Evolutionary conservation across 2,888 invertebrate species (phyloP).

Genomic region (Torymus texanus): DNA sequence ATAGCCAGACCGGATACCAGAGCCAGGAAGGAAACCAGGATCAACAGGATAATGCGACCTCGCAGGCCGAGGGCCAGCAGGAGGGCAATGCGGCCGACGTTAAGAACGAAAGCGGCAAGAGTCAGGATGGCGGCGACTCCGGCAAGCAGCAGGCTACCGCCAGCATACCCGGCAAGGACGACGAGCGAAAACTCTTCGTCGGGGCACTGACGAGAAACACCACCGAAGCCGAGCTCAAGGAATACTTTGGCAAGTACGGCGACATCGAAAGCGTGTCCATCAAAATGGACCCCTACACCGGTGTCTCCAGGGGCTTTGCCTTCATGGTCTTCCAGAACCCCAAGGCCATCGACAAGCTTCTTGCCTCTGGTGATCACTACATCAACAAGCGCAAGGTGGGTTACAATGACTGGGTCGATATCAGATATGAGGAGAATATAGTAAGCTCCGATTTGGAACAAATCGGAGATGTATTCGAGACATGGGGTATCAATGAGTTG

Average conservation of each 20-base stretch:
- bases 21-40: conserved; percentile 44
- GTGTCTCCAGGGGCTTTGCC: conserved; percentile 81
- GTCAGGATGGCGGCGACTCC: conserved; percentile 54
- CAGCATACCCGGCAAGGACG: conserved; percentile 75
- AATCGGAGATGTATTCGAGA: too few relatives aligned
- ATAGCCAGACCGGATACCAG: conserved; percentile 35
- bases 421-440: conserved; percentile 3
- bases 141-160: conserved; percentile 71
- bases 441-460: not conserved
- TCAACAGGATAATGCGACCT: conserved; percentile 2
- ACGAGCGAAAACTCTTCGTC: conserved; percentile 81
- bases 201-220: conserved; percentile 81
- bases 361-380: conserved; percentile 78
- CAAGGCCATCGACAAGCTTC: conserved; percentile 77
- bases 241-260: conserved; percentile 81
- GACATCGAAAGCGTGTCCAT: conserved; percentile 80
- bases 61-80: not conserved
- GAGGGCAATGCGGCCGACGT: conserved; percentile 23
- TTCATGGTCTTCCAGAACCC: conserved; percentile 80
- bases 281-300: conserved; percentile 81
- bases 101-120: conserved; percentile 31
- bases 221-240: conserved; percentile 78
- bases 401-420: too few relatives aligned
- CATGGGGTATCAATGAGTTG: too few relatives aligned
- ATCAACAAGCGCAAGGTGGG: conserved; percentile 79